phyloP scores from a whole-genome alignment of 2,113 vertebrate species.

The Astur gentilis region DNA sequence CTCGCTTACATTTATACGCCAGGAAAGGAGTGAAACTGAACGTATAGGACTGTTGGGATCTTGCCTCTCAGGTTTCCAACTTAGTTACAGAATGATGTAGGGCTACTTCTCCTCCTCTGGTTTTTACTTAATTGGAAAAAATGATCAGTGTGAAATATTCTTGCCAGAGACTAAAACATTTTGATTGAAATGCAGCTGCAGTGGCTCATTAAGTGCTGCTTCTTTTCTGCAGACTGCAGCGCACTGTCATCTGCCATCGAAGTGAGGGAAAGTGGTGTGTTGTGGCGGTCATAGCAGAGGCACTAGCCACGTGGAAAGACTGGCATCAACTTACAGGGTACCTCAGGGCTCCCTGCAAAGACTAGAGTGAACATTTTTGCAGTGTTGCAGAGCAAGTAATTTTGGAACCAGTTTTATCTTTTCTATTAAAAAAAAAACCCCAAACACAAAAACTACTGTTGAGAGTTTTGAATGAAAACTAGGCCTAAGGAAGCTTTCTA shows the following conservation, averaged over 20 bases:
- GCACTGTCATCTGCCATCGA: background rate
- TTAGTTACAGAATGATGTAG: background rate
- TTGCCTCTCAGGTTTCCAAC: background rate
- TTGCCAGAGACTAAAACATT: background rate
- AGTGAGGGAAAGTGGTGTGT: background rate
- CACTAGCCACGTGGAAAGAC: background rate
- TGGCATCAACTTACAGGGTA: background rate
- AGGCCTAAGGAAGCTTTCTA: conserved; percentile 16
- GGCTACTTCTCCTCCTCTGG: background rate
- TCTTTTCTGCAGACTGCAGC: background rate
- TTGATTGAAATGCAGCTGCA: background rate
- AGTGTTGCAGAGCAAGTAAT: background rate
- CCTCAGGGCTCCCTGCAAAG: background rate
- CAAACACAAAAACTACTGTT: background rate
- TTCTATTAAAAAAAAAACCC: background rate
- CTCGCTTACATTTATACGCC: background rate
- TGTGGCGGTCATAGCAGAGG: background rate
- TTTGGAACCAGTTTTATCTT: background rate
- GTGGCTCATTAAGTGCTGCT: background rate
- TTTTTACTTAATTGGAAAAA: background rate
- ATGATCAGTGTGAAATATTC: background rate
- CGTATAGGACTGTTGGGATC: background rate
- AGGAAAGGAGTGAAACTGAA: background rate
- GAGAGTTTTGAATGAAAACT: background rate
- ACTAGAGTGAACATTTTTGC: background rate